Evolutionary conservation across 1,140 invertebrate species (phyloP).

Genomic region (Alviniconcha marisindica): DNA sequence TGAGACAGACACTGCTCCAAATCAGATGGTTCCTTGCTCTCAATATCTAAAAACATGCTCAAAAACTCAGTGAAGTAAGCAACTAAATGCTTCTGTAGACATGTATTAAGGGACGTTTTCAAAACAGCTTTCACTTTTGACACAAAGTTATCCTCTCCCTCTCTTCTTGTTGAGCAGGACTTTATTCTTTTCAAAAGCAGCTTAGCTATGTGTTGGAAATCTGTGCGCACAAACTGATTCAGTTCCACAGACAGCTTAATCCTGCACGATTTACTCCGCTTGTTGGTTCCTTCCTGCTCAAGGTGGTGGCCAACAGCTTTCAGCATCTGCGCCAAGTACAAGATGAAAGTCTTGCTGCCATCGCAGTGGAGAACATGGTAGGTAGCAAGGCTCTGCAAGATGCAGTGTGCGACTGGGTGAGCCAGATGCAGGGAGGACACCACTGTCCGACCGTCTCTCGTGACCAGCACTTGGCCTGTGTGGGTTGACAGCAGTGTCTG

Average conservation of each 20-base stretch:
- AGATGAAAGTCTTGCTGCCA: constrained; percentile 59
- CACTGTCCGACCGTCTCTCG: constrained; percentile 56
- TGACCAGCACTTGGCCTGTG: constrained; percentile 55
- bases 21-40: neutral
- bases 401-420: constrained; percentile 55
- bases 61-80: constrained; percentile 14
- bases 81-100: neutral
- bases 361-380: constrained; percentile 45
- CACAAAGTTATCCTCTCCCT: neutral
- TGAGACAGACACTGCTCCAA: neutral
- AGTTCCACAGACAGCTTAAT: constrained; percentile 9
- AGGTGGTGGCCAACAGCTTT: constrained; percentile 34
- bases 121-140: neutral
- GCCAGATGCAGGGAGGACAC: constrained; percentile 50
- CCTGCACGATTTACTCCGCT: neutral
- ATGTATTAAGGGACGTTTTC: constrained; percentile 1
- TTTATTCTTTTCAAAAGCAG: constrained; percentile 1
- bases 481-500: constrained; percentile 44
- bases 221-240: constrained; percentile 11
- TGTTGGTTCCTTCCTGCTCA: neutral
- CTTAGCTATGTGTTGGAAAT: neutral
- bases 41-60: neutral
- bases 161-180: too few relatives aligned
- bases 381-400: constrained; percentile 43
- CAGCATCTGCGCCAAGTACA: constrained; percentile 53